Base-by-base conservation (phyloP, 2,888 invertebrate genomes). In the Stratiomys singularior region DNA sequence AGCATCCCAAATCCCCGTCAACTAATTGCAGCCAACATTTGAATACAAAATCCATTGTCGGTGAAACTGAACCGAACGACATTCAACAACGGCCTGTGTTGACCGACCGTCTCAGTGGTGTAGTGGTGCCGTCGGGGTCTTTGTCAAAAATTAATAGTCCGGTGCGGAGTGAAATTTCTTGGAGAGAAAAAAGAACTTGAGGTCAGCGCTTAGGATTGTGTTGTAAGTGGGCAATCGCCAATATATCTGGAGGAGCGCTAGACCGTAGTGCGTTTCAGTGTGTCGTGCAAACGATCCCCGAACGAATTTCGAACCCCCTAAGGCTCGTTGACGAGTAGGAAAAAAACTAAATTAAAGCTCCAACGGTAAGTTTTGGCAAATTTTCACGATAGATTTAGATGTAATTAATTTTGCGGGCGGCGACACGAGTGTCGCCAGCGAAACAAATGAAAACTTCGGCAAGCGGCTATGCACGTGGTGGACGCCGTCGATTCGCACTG, bases 121-220 rank as follows among this genome's bases (percentile, higher is more conserved):
- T 46, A 64, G 76, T 78, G 77, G 69, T 71, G 78, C 64, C 76
- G 76, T 72, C 60, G 76, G 76, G 71, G 78, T 72, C 78, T 78
- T 76, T 78, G 78, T 78, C 78, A 77, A 78, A 78, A 77, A 72
- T 56, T 72, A 47, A 64, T 66, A 66, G 78, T 76, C 37, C 56
- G 78, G 78, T 77, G 64, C 76, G 56, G 78, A 52, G 77, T 76
- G n/a, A 11, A 47, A 21, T 27, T 28, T 30, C 18, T 66, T 27
- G 64, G 69, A 47, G 69, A 63, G 58, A 58, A n/a, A n/a, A n/a
- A n/a, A n/a, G 13, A 66, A n/a, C 37, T 3, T 30, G 30, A 7
- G 25, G 13, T 9, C 13, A 7, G 44, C 44, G 13, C 15, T 52
- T 18, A 28, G 37, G 5, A 15, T 63, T 27, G 66, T 66, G 37